These are phyloP conservation scores for Vidua chalybeata DNA, from an alignment of 2,113 vertebrate species.

Conservation along the genomic window DNA sequence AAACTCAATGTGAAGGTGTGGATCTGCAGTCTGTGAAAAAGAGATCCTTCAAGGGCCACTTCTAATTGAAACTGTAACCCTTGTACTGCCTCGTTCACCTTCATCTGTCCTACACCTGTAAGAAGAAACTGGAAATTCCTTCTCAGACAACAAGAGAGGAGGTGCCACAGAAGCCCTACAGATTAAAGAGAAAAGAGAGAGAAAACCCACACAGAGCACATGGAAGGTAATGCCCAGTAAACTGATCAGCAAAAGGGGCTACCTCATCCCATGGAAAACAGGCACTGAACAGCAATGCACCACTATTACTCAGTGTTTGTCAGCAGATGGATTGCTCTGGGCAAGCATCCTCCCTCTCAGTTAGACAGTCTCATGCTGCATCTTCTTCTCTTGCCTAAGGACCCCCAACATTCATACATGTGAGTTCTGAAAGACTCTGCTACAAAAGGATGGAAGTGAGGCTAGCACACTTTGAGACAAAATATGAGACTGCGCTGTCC, in stretches of 20 bases:
- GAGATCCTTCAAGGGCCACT: not conserved
- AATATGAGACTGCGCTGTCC: not conserved
- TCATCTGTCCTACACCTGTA: not conserved
- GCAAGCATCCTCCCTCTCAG: accelerated
- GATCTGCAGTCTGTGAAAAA: not conserved
- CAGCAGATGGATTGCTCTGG: not conserved
- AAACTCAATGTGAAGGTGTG: not conserved
- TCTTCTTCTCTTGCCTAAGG: not conserved
- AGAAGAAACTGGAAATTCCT: not conserved
- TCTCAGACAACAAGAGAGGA: not conserved
- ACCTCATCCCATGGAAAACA: not conserved
- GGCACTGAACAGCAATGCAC: not conserved
- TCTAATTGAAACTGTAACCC: not conserved
- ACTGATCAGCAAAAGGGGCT: not conserved
- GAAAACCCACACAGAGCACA: not conserved
- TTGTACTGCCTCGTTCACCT: not conserved
- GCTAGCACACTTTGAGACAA: not conserved
- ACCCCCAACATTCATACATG: accelerated
- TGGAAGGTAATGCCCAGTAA: not conserved
- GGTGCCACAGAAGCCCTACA: not conserved
- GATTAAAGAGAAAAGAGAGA: not conserved
- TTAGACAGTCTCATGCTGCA: accelerated
- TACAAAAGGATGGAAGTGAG: not conserved
- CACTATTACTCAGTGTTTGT: not conserved
- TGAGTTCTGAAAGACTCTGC: not conserved